A percentile compares a stretch with the other conserved stretches of the same genome.
These are phyloP conservation scores for Melipona beecheii DNA, from an alignment of 2,888 invertebrate genomes.

Conservation along the genomic window DNA sequence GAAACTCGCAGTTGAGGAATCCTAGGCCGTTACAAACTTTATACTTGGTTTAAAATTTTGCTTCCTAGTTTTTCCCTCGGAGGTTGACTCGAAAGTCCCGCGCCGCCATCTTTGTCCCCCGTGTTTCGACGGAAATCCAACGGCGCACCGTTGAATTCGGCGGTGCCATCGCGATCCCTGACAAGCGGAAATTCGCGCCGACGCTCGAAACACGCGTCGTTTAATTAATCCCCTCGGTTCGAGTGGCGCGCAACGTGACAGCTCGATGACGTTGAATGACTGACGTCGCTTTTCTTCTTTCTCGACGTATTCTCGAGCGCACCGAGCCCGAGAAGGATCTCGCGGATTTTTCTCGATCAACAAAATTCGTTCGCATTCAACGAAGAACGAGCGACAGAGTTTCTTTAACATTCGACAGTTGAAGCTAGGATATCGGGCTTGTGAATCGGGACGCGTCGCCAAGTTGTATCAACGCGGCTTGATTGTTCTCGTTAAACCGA, in stretches of 20 bases:
- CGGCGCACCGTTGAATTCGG: conserved; percentile 11
- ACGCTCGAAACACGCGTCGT: conserved; percentile 17
- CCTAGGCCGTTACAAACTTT: no score
- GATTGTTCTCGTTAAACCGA: neutral
- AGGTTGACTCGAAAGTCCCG: neutral
- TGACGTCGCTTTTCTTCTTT: conserved; percentile 23
- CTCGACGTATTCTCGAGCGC: neutral
- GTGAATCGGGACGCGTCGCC: neutral
- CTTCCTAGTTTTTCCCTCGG: neutral
- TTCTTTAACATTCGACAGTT: neutral
- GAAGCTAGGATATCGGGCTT: neutral
- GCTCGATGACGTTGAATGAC: conserved; percentile 39
- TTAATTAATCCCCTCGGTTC: conserved; percentile 38
- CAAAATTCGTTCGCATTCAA: no score
- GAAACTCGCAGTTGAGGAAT: no score
- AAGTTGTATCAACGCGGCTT: neutral
- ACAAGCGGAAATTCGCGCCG: conserved; percentile 30
- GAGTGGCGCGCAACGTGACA: conserved; percentile 23
- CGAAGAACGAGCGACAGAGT: no score
- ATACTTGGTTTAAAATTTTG: no score
- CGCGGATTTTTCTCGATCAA: neutral
- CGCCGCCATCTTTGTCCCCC: neutral
- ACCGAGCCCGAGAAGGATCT: neutral
- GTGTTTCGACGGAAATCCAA: neutral
- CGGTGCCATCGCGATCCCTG: neutral